These are phyloP conservation scores for Hydractinia symbiolongicarpus DNA, from an alignment of 30 jellyfish, hydroid and myxozoan genomes.

Conservation along the genomic window DNA sequence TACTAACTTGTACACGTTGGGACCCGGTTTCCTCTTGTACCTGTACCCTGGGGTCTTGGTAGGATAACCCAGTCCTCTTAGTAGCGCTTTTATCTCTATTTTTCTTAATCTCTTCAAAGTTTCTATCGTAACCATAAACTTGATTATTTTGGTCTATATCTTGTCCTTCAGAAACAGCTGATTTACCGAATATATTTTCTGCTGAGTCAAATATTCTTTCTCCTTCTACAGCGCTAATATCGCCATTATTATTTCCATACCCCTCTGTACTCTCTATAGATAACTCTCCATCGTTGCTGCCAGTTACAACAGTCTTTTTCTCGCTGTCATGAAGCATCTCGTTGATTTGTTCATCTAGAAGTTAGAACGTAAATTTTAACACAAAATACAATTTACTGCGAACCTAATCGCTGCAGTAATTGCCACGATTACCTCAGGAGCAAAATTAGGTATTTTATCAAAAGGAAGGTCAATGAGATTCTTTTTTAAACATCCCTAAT, in stretches of 20 bases:
- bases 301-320: conserved; percentile 92
- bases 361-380: not conserved
- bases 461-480: no score
- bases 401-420: not conserved
- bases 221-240: conserved; percentile 52
- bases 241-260: conserved; percentile 61
- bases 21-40: conserved; percentile 99
- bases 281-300: conserved; percentile 66
- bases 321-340: conserved; percentile 70
- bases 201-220: conserved; percentile 24
- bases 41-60: conserved; percentile 97
- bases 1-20: conserved; percentile 99
- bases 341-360: conserved; percentile 68
- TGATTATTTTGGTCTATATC: conserved; percentile 80
- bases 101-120: conserved; percentile 62
- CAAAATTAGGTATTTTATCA: not conserved
- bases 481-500: no score
- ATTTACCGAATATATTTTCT: conserved; percentile 34
- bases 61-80: conserved; percentile 89
- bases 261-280: conserved; percentile 66
- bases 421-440: not conserved
- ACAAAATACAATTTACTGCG: not conserved
- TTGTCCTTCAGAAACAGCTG: conserved; percentile 26
- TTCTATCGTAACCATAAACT: conserved; percentile 94
- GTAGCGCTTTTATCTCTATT: conserved; percentile 46